Conservation (phyloP, 2,113 vertebrate genomes). For the Entomyzon cyanotis region DNA sequence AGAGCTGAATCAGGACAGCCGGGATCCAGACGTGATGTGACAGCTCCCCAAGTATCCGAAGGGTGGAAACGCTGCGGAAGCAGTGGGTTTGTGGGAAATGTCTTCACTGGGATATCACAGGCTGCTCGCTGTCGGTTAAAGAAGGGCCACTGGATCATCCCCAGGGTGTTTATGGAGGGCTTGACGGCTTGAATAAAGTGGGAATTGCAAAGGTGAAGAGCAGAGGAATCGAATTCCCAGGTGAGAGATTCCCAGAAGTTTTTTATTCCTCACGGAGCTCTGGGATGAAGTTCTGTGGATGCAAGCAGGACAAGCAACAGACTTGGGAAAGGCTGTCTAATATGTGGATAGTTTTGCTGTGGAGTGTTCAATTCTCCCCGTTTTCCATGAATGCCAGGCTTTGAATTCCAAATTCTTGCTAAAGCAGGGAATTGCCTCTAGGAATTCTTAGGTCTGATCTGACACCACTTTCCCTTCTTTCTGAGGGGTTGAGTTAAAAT, state of each 20-base stretch:
- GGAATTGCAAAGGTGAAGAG: background rate
- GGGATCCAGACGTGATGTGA: constrained; percentile 24
- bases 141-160: background rate
- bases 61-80: background rate
- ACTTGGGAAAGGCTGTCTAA: background rate
- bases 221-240: background rate
- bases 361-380: background rate
- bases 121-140: background rate
- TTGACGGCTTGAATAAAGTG: background rate
- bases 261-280: background rate
- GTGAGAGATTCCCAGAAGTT: background rate
- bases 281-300: background rate
- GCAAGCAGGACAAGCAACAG: background rate
- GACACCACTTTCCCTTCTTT: rapidly evolving
- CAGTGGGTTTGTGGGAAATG: background rate
- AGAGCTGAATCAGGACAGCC: constrained; percentile 51
- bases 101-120: background rate
- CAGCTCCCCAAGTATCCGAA: constrained; percentile 31
- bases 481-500: background rate
- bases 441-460: background rate
- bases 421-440: background rate
- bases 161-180: background rate
- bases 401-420: background rate
- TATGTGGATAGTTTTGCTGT: background rate
- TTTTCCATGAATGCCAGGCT: background rate